Base-by-base conservation (phyloP, 2,888 invertebrate species). In the Melinopterus prodromus region DNA sequence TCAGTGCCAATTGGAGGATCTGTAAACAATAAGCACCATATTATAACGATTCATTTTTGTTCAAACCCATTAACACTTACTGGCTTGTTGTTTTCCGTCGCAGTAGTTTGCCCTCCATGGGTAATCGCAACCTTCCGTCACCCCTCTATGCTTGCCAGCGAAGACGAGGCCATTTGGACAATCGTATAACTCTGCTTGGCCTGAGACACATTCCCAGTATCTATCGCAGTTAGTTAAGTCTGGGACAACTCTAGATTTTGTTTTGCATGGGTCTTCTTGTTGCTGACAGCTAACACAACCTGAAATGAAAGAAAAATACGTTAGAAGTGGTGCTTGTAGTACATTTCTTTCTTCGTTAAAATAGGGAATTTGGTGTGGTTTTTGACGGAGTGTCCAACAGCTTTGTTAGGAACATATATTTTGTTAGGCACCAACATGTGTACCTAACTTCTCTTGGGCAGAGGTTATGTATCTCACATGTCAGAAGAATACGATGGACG, bases 101-200 rank as follows among this genome's bases (percentile, higher is more conserved):
- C 97, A 97, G 89, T 96, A 96, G 88, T 95, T 95, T 7, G 96
- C 95, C 84, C 96, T 92, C 96, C 96, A 96, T 0, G 96, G 96
- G 86, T 97, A 97, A 89, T 97, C 96, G 87, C 97, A 97, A 2
- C 96, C 96, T 86, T 97, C 96, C 1, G 96, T 96, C 7, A 97
- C 96, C 5, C 96, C 97, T 74, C 96, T 91, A 86, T 96, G 94
- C 88, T 96, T 96, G 4, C 97, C 97, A 16, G 97, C 96, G 90
- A 95, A 97, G 74, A 97, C 97, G 83, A 97, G 90, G 0, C 97
- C 97, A 86, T 97, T 97, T 79, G 97, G 97, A 86, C 97, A 97
- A 90, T 97, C 96, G 88, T 96, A 96, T 80, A 97, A 91, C 83
- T 96, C 93, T 0, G 96, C 93, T 87, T 95, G 95, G 0, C 95